phyloP scores from a whole-genome alignment of 2,113 vertebrate genomes.

The Pristiophorus japonicus region DNA sequence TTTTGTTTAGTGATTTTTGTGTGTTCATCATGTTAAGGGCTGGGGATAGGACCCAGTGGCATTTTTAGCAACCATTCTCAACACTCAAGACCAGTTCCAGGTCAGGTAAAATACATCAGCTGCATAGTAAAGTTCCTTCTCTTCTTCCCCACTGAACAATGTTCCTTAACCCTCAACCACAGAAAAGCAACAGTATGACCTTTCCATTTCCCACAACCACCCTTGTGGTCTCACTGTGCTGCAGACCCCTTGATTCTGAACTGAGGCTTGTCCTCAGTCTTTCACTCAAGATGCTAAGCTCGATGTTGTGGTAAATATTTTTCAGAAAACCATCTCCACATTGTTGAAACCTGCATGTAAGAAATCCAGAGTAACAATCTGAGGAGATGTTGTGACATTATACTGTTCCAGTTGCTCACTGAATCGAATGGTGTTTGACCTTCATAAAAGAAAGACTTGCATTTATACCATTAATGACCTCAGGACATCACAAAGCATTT shows the following conservation, averaged over 20 bases:
- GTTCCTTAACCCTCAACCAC: background rate
- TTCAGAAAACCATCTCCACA: background rate
- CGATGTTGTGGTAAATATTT: background rate
- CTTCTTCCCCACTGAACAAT: background rate
- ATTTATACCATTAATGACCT: background rate
- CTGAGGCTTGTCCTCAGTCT: background rate
- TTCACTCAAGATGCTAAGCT: background rate
- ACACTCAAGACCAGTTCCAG: background rate
- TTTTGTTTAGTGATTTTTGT: background rate
- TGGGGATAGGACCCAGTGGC: background rate
- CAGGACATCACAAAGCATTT: background rate
- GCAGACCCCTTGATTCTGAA: background rate
- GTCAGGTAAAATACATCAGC: background rate
- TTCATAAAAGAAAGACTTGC: background rate
- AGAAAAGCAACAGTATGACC: background rate
- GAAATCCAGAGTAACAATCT: background rate
- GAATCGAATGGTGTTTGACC: background rate
- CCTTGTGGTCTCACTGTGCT: background rate
- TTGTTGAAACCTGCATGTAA: background rate
- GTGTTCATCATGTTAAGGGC: background rate
- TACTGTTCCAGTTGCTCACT: background rate
- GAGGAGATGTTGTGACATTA: background rate
- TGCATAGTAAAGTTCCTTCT: background rate
- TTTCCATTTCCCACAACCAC: background rate
- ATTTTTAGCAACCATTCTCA: background rate